Evolutionary conservation across 2,113 vertebrate genomes (phyloP).

Genomic region (Nerophis lumbriciformis): DNA sequence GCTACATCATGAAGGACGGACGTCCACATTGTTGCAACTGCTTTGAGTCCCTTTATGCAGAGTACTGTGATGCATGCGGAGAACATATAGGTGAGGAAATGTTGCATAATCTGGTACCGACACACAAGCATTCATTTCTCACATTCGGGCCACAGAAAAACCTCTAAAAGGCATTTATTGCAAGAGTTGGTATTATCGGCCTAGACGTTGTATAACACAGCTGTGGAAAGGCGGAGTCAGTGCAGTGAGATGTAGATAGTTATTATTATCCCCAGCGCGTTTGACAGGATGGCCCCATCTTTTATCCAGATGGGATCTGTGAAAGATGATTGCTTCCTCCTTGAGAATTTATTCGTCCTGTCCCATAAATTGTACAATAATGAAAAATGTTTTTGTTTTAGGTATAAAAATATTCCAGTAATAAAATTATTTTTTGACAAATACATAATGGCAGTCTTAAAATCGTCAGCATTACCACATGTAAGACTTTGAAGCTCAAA

Average conservation of each 20-base stretch:
- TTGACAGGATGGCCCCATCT: slow-evolving; percentile 40
- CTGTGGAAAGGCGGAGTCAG: slow-evolving; percentile 51
- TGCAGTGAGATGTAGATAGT: slow-evolving; percentile 45
- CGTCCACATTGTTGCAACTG: slow-evolving; percentile 96
- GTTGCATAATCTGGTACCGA: slow-evolving; percentile 11
- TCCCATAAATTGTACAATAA: slow-evolving; percentile 23
- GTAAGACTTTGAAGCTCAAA: neutral
- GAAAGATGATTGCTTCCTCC: slow-evolving; percentile 57
- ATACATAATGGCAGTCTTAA: neutral
- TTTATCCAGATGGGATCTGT: slow-evolving; percentile 54
- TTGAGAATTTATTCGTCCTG: slow-evolving; percentile 28
- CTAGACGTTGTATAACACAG: slow-evolving; percentile 36
- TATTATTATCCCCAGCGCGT: slow-evolving; percentile 52
- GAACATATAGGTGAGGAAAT: slow-evolving; percentile 86
- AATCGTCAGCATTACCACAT: slow-evolving; percentile 7
- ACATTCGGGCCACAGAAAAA: slow-evolving; percentile 15
- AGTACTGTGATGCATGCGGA: slow-evolving; percentile 95
- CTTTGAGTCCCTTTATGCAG: slow-evolving; percentile 92
- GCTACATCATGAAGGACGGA: slow-evolving; percentile 98
- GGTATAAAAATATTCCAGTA: neutral
- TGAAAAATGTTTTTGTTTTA: slow-evolving; percentile 15
- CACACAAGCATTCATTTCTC: slow-evolving; percentile 25
- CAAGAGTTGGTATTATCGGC: slow-evolving; percentile 33
- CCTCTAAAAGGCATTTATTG: slow-evolving; percentile 29
- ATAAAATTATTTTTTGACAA: no score